These are phyloP conservation scores for Trichosurus vulpecula DNA, from an alignment of 2,797 vertebrate species.

Conservation along the genomic window DNA sequence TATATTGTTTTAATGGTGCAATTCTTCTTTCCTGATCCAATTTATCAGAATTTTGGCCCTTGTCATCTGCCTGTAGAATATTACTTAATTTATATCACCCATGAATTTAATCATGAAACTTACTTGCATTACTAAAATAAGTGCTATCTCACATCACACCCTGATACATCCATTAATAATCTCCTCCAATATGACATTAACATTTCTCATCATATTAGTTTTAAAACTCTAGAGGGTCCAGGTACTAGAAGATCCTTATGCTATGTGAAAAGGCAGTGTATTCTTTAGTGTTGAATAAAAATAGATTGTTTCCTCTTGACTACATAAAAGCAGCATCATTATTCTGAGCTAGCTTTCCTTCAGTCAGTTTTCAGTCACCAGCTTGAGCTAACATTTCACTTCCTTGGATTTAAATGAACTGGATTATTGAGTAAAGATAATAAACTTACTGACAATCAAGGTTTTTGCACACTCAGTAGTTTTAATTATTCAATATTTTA, in stretches of 20 bases:
- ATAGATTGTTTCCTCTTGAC: not conserved
- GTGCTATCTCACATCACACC: not conserved
- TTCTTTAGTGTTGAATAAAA: not conserved
- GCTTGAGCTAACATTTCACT: not conserved
- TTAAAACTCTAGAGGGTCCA: not conserved
- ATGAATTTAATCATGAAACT: conserved; percentile 27
- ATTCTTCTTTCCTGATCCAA: conserved; percentile 21
- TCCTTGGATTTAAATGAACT: not conserved
- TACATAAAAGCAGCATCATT: not conserved
- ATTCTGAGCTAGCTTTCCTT: not conserved
- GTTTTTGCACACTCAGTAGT: not conserved
- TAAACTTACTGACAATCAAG: not conserved
- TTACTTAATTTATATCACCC: conserved; percentile 38
- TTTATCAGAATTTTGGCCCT: conserved; percentile 34
- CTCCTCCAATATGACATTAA: not conserved
- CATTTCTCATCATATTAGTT: not conserved
- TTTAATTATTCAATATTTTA: not conserved
- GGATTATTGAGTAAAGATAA: not conserved
- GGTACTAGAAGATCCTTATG: not conserved
- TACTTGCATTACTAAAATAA: conserved; percentile 16
- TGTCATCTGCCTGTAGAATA: conserved; percentile 30
- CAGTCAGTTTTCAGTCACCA: not conserved
- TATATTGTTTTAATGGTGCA: conserved; percentile 39
- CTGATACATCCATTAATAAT: not conserved
- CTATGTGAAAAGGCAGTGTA: not conserved